Evolutionary conservation across 2,888 invertebrate species (phyloP).

Genomic region (Cylloceria caligata): DNA sequence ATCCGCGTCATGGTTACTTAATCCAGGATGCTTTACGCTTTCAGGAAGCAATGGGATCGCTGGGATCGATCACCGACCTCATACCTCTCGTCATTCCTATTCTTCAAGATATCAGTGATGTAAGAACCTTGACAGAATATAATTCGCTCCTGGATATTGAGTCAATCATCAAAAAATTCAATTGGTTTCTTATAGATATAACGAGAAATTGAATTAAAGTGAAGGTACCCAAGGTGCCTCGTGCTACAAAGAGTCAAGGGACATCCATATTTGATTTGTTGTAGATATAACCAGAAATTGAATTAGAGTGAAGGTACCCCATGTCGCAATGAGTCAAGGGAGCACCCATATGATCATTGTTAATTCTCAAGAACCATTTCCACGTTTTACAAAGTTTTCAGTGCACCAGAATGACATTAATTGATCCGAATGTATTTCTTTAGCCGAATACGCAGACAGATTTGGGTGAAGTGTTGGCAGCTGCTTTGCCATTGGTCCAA

Average conservation of each 20-base stretch:
- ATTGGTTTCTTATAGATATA: background rate
- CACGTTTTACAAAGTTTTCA: background rate
- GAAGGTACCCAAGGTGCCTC: background rate
- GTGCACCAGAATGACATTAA: background rate
- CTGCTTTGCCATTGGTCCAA: conserved; percentile 79
- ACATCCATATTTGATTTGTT: background rate
- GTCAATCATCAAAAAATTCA: conserved; percentile 1
- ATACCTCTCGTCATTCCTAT: conserved; percentile 80
- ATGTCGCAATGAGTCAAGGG: background rate
- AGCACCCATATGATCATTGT: conserved; percentile 1
- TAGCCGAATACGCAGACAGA: conserved; percentile 81
- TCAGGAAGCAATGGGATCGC: conserved; percentile 73
- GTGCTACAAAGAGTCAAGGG: background rate
- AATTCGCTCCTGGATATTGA: conserved; percentile 6
- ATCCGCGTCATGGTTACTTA: background rate
- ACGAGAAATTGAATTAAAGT: background rate
- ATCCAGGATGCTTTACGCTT: conserved; percentile 5
- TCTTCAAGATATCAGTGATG: conserved; percentile 82
- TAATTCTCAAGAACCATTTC: background rate
- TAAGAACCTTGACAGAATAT: conserved; percentile 70
- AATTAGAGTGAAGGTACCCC: background rate
- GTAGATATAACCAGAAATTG: background rate
- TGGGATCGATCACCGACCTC: conserved; percentile 78
- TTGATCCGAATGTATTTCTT: conserved; percentile 31
- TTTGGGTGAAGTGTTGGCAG: conserved; percentile 77